A percentile compares a stretch with the other conserved stretches of the same genome.
Evolutionary conservation across 2,797 vertebrate genomes (phyloP).

Genomic region (Chelmon rostratus): DNA sequence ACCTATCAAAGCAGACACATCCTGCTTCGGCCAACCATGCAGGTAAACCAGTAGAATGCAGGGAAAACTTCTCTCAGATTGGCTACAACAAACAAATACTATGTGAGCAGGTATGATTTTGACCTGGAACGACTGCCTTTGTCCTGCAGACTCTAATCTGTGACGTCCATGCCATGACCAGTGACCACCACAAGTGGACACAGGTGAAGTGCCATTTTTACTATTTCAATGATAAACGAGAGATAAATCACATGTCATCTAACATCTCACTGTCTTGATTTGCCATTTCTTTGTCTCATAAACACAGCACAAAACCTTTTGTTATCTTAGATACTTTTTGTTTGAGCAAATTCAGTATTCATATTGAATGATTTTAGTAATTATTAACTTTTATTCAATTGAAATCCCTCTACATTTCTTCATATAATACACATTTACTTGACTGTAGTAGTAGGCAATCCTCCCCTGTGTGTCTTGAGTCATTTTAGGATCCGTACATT

Average conservation of each 20-base stretch:
- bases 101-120: not conserved
- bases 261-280: not conserved
- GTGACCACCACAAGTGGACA: conserved; percentile 99
- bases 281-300: not conserved
- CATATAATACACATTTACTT: not conserved
- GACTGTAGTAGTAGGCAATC: not conserved
- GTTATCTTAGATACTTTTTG: no score
- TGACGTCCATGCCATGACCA: conserved; percentile 98
- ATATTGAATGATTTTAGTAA: not conserved
- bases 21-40: conserved; percentile 97
- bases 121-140: not conserved
- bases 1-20: conserved; percentile 95
- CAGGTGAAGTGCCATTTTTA: conserved; percentile 86
- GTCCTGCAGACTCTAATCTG: conserved; percentile 89
- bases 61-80: not conserved
- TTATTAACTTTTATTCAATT: not conserved
- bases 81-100: not conserved
- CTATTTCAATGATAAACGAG: not conserved
- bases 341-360: no score
- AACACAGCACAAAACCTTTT: not conserved
- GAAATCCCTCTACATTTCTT: not conserved
- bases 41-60: conserved; percentile 82
- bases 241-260: not conserved
- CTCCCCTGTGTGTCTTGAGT: not conserved
- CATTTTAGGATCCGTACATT: not conserved